Base-by-base conservation (phyloP, 1,140 invertebrate species). In the Hesperophylax magnus region DNA sequence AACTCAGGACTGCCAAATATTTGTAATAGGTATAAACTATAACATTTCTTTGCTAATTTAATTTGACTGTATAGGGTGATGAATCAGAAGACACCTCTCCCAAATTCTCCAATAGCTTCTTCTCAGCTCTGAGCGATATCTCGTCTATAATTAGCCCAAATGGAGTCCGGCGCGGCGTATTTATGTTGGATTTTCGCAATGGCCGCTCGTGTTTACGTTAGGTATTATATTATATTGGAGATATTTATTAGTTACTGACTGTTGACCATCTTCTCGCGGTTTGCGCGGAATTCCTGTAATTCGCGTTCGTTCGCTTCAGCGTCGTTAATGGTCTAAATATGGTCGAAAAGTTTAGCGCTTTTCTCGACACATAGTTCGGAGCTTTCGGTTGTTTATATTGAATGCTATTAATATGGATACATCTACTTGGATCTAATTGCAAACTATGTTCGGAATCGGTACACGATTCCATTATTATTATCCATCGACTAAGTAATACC, bases 161-260 rank as follows among this genome's bases (percentile, higher is more conserved):
- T 67, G 24, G 34, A 67, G 77, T 78, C 77, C 18, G 77, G 34
- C 20, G 63, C 56, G 11, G 9, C 9, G 39, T 14, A 47, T 14
- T 47, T 47, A 63, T 78, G 65, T 78, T 27, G 31, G 47, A 78
- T 78, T 53, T 78, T 69, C 77, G 77, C 77, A 78, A 67, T 58
- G 60, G 34, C 18, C 31, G n/a, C 61, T 14, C 11, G 61, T 78
- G 77, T 78, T 78, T 78, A 65, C 61, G 24, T 54, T 78, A 47
- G 39, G 39, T 47, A 78, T 67, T 78, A 61, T 78, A 78, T 47
- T 78, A 47, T 47, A 47, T 47, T 47, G 39, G 11, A 47, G 11
- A 47, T 47, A 47, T 47, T 47, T 47, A 47, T 47, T 47, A 47
- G 1, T 14, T 47, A 14, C 39, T 14, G 39, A 14, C 39, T 1